phyloP scores from a whole-genome alignment of 2,797 vertebrate genomes.

The Rhabdomys pumilio region DNA sequence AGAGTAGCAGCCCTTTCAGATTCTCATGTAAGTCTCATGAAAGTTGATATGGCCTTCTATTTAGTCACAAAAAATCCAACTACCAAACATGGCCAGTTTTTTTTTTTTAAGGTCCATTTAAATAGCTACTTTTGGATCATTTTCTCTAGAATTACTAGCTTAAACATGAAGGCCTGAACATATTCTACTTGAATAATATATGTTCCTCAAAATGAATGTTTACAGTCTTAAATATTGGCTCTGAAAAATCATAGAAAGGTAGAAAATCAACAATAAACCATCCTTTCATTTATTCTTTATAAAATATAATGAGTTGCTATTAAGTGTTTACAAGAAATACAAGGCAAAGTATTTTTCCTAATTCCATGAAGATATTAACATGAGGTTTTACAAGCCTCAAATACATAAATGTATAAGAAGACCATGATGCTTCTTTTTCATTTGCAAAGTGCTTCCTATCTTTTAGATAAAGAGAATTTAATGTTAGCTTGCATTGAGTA shows the following conservation, averaged over 20 bases:
- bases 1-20: background rate
- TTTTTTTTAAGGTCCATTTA: background rate
- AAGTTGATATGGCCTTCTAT: background rate
- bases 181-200: background rate
- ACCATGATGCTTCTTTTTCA: background rate
- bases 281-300: conserved; percentile 53
- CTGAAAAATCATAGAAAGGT: conserved; percentile 19
- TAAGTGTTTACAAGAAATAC: conserved; percentile 5
- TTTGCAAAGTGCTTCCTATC: conserved; percentile 8
- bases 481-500: background rate
- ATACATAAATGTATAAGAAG: background rate
- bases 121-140: conserved; percentile 14
- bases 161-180: conserved; percentile 35
- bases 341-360: conserved; percentile 45
- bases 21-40: conserved; percentile 12
- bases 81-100: background rate
- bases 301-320: conserved; percentile 10
- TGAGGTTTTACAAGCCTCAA: conserved; percentile 31
- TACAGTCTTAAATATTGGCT: background rate
- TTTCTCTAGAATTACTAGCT: conserved; percentile 53
- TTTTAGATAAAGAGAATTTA: conserved; percentile 63
- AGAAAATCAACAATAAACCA: background rate
- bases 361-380: background rate
- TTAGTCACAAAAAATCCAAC: background rate
- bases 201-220: background rate